Evolutionary conservation across 1,140 invertebrate genomes (phyloP).

Genomic region (Drosophila carrolli): DNA sequence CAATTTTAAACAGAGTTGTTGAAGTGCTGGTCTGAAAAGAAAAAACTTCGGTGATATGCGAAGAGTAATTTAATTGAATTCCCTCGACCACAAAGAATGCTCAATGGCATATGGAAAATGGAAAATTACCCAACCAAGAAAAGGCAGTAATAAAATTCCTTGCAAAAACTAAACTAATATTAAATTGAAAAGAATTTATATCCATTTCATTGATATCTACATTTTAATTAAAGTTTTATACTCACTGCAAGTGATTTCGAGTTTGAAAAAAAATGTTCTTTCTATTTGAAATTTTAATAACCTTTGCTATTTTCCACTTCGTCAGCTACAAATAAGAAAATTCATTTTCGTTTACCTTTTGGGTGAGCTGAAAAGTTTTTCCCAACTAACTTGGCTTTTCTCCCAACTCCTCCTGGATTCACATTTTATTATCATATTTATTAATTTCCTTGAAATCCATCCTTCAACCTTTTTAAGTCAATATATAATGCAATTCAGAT

Average conservation of each 20-base stretch:
- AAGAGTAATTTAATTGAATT: conserved; percentile 45
- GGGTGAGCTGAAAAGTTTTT: conserved; percentile 13
- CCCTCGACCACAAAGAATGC: conserved; percentile 17
- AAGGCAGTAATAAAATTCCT: neutral
- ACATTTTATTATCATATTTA: conserved; percentile 33
- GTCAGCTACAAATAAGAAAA: conserved; percentile 4
- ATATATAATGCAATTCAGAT: conserved; percentile 31
- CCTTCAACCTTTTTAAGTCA: conserved; percentile 28
- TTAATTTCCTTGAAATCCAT: conserved; percentile 28
- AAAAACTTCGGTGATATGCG: conserved; percentile 15
- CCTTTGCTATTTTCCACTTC: conserved; percentile 14
- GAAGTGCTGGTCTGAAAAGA: neutral
- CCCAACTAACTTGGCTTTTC: conserved; percentile 5
- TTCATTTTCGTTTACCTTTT: conserved; percentile 28
- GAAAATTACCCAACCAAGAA: conserved; percentile 9
- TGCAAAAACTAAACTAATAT: conserved; percentile 21
- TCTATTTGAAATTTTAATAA: conserved; percentile 18
- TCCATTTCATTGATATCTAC: conserved; percentile 14
- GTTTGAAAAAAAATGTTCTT: neutral
- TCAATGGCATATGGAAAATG: conserved; percentile 2
- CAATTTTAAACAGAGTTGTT: conserved; percentile 5
- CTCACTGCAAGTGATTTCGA: neutral
- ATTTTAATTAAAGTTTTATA: conserved; percentile 18
- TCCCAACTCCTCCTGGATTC: neutral
- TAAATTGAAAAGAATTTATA: conserved; percentile 6